phyloP scores from a whole-genome alignment of 2,888 invertebrate species.

The Alentia gelatinosa region DNA sequence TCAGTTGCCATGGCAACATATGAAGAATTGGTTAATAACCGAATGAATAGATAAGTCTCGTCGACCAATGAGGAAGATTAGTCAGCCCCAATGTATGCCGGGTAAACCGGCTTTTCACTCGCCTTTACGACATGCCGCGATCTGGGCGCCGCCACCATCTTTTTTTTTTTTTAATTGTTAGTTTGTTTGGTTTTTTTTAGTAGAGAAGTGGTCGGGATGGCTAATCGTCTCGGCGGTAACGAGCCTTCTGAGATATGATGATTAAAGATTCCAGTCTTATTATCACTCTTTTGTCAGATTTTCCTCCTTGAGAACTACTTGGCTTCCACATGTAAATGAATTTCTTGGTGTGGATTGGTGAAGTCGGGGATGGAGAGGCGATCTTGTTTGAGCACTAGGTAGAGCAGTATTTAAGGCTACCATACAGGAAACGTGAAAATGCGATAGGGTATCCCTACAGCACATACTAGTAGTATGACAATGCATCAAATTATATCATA shows the following conservation, averaged over 20 bases:
- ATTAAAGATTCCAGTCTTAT: slow-evolving; percentile 38
- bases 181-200: neutral
- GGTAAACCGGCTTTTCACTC: slow-evolving; percentile 33
- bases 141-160: neutral
- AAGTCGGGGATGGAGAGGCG: neutral
- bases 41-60: slow-evolving; percentile 49
- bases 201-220: neutral
- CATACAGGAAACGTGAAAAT: no score
- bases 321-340: neutral
- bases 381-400: no score
- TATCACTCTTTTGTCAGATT: slow-evolving; percentile 31
- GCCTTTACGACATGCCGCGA: neutral
- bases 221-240: neutral
- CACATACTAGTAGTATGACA: no score
- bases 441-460: no score
- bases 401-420: no score
- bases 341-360: neutral
- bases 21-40: slow-evolving; percentile 52
- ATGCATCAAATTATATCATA: no score
- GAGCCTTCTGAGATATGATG: slow-evolving; percentile 30
- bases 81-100: neutral
- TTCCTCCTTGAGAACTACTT: neutral
- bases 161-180: neutral
- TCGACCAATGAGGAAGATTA: neutral
- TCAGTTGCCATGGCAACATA: slow-evolving; percentile 46